Percentiles rank a stretch among this genome's conserved stretches.
phyloP scores from a whole-genome alignment of 2,113 vertebrate genomes.

The Labeo rohita region DNA sequence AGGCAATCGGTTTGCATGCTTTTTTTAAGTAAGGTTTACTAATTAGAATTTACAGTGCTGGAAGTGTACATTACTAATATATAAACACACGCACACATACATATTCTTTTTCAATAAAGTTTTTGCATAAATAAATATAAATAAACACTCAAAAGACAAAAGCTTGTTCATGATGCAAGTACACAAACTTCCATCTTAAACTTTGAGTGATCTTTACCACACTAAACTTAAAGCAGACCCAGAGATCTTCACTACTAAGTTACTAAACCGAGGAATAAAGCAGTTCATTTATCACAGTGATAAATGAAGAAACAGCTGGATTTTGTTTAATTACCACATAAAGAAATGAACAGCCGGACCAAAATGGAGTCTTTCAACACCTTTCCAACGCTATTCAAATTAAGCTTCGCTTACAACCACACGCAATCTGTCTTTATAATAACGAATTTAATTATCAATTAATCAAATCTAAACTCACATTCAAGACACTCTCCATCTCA shows the following conservation, averaged over 20 bases:
- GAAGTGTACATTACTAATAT: no score
- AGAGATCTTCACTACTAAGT: neutral
- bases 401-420: neutral
- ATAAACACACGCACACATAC: no score
- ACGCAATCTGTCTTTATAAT: slow-evolving; percentile 72
- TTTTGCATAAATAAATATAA: neutral
- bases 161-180: neutral
- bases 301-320: slow-evolving; percentile 31
- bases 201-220: neutral
- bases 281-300: neutral
- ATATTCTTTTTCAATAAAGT: neutral
- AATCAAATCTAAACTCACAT: slow-evolving; percentile 81
- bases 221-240: neutral
- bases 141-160: neutral
- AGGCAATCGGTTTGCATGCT: no score
- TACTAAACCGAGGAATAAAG: neutral
- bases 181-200: neutral
- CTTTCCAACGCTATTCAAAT: slow-evolving; percentile 22
- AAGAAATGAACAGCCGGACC: slow-evolving; percentile 11
- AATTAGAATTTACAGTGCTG: no score
- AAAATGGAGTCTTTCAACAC: slow-evolving; percentile 6
- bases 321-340: slow-evolving; percentile 31
- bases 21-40: no score
- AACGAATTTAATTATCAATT: slow-evolving; percentile 79
- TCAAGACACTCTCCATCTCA: slow-evolving; percentile 81